Base-by-base conservation (phyloP, 1,140 invertebrate genomes). In the Dermatophagoides farinae region DNA sequence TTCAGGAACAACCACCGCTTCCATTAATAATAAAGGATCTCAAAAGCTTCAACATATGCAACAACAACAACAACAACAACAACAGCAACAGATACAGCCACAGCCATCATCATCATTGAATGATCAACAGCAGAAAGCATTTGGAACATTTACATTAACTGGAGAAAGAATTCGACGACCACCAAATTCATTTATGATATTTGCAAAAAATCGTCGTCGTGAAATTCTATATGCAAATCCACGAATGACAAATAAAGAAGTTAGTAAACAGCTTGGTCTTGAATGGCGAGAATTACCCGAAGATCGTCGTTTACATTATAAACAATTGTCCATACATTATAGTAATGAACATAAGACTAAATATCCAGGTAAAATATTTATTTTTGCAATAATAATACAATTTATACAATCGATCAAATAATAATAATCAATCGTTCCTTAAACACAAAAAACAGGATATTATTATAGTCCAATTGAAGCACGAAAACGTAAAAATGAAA, bases 151-250 rank as follows among this genome's bases (percentile, higher is more conserved):
- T 25, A 55, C 53, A 23, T 11, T 23, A 6, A 39, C 14, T 6
- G 53, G 57, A 51, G 57, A 59, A 18, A 64, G 53, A 69, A 79
- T 80, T 16, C 77, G 77, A 1, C 69, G 79, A 18, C 79, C 79
- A 10, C 77, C 78, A 6, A 80, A 81, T 68, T 79, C 79, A 0
- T 81, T 81, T 61, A 80, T 81, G 79, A 64, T 80, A 0, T 80
- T 79, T 61, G 79, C 78, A n/a, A 79, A 79, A 66, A 75, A 79
- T 41, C 77, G 77, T 71, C 65, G 79, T 12, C 78, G 77, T 64
- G 73, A 74, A 64, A 67, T 81, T 12, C 75, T 78, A 6, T 65
- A 70, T 11, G 67, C 77, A 63, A 76, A 76, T 71, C 79, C 77
- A 1, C 66, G 71, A 0, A 77, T 79, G 57, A 78, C 76, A 11